A percentile compares a stretch with the other conserved stretches of the same genome.
phyloP scores from a whole-genome alignment of 2,797 vertebrate species.

The Alcedo quadribrachys region DNA sequence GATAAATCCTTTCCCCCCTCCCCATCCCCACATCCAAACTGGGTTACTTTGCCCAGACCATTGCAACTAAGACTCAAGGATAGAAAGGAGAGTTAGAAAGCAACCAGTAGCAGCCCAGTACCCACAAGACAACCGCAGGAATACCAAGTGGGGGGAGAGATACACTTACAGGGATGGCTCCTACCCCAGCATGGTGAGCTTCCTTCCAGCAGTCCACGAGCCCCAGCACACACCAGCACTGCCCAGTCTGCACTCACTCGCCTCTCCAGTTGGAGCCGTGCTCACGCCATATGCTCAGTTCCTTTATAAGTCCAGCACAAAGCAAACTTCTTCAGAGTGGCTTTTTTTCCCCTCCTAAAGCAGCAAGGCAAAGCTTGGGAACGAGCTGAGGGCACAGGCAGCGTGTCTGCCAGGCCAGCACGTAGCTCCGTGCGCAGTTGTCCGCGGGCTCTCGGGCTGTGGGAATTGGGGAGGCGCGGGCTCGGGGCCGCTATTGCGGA shows the following conservation, averaged over 20 bases:
- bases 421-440: not conserved
- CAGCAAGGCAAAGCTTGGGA: not conserved
- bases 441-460: not conserved
- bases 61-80: accelerated
- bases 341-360: not conserved
- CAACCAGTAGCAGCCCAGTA: not conserved
- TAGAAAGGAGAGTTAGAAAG: not conserved
- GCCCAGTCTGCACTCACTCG: accelerated
- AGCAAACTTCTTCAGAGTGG: not conserved
- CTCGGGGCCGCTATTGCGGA: not conserved
- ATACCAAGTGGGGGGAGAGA: not conserved
- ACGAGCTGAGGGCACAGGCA: not conserved
- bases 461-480: not conserved
- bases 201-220: not conserved
- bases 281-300: not conserved
- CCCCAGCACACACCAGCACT: accelerated
- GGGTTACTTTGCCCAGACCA: not conserved
- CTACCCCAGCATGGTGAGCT: accelerated
- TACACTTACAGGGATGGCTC: not conserved
- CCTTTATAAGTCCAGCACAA: not conserved
- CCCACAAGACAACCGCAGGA: not conserved
- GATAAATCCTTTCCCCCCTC: not conserved
- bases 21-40: not conserved
- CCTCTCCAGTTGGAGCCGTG: not conserved
- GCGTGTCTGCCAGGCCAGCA: not conserved